Conservation (phyloP, 2,888 invertebrate genomes). For the Drosophila tanythrix region DNA sequence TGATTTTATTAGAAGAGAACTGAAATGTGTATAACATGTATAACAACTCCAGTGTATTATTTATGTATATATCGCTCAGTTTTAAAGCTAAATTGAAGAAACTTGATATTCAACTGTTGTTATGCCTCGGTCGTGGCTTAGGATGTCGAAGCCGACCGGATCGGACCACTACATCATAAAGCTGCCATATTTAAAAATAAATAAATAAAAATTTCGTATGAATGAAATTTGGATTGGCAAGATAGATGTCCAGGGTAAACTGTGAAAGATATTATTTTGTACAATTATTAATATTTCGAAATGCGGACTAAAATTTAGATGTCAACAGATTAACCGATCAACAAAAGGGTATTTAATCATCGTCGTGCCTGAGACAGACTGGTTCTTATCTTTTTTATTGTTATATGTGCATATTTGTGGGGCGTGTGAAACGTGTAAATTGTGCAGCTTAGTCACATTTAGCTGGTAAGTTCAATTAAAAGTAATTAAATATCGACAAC, state of each 20-base stretch:
- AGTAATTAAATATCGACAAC: constrained; percentile 58
- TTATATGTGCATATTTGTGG: not conserved
- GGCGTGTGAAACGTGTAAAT: constrained; percentile 32
- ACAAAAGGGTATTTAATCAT: not conserved
- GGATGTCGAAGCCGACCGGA: no score
- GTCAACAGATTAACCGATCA: not conserved
- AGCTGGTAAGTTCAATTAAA: constrained; percentile 66
- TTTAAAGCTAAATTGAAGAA: not conserved
- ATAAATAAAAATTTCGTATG: not conserved
- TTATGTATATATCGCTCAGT: no score
- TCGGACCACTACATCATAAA: not conserved
- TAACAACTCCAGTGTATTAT: no score
- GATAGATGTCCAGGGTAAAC: not conserved
- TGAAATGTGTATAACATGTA: no score
- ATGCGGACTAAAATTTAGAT: not conserved
- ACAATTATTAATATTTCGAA: not conserved
- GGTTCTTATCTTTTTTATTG: not conserved
- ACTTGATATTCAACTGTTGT: not conserved
- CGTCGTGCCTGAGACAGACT: not conserved
- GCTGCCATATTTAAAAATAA: not conserved
- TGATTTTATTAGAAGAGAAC: constrained; percentile 2
- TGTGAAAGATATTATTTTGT: not conserved
- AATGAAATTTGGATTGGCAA: not conserved
- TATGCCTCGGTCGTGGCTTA: no score
- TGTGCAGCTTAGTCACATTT: constrained; percentile 35